Evolutionary conservation across 2,797 vertebrate species (phyloP).

Genomic region (Streptopelia turtur): DNA sequence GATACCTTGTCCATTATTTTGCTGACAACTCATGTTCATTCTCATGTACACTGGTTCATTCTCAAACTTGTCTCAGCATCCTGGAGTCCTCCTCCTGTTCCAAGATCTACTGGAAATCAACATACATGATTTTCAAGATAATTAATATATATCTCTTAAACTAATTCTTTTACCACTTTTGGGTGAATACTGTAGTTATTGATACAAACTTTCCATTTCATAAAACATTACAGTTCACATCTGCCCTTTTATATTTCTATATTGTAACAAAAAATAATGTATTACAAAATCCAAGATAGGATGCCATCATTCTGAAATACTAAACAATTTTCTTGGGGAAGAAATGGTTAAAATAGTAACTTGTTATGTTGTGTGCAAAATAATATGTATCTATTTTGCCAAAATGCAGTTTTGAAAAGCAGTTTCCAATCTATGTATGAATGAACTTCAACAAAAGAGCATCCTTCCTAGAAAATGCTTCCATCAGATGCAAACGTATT

Average conservation of each 20-base stretch:
- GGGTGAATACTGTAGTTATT: background rate
- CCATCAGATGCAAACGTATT: background rate
- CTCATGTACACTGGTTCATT: background rate
- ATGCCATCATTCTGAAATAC: background rate
- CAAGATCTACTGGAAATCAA: background rate
- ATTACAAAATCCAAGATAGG: background rate
- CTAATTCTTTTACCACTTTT: background rate
- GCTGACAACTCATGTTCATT: background rate
- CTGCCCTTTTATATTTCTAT: background rate
- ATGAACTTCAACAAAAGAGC: background rate
- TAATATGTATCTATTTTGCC: background rate
- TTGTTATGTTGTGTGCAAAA: background rate
- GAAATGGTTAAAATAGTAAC: background rate
- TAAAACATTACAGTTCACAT: background rate
- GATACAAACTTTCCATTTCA: background rate
- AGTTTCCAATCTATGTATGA: background rate
- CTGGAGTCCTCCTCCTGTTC: background rate
- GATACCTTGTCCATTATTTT: background rate
- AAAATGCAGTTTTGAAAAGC: background rate
- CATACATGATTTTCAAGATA: background rate
- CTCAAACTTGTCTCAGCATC: background rate
- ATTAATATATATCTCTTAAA: background rate
- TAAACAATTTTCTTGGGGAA: background rate
- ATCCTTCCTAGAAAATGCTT: background rate
- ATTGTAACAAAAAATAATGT: background rate